These are phyloP conservation scores for Nannoperca australis DNA, from an alignment of 2,797 vertebrate genomes.

Conservation along the genomic window DNA sequence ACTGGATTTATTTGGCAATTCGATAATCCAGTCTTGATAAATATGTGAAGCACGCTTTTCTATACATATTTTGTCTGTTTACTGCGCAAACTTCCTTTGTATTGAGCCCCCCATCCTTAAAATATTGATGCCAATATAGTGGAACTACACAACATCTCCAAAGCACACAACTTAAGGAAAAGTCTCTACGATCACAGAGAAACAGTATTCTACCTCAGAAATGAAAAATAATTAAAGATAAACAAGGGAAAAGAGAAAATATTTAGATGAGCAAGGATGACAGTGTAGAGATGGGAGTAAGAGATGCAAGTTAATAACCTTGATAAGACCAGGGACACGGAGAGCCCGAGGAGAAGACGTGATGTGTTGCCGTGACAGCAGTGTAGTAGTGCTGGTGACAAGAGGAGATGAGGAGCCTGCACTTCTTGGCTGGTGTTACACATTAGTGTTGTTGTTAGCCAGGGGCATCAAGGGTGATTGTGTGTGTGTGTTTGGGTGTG, in stretches of 20 bases:
- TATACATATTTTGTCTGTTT: not conserved
- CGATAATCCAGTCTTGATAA: not conserved
- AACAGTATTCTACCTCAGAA: conserved; percentile 10
- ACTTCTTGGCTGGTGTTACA: conserved; percentile 72
- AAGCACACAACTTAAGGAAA: not conserved
- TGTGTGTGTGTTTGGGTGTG: conserved; percentile 25
- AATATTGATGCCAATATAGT: not conserved
- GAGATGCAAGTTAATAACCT: conserved; percentile 76
- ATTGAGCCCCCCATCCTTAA: conserved; percentile 4
- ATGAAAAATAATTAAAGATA: conserved; percentile 37
- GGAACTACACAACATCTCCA: conserved; percentile 6
- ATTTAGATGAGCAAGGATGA: conserved; percentile 52
- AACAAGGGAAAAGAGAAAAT: conserved; percentile 33
- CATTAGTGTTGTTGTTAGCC: conserved; percentile 76
- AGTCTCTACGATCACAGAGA: not conserved
- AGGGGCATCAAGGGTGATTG: conserved; percentile 68
- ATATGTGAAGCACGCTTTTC: not conserved
- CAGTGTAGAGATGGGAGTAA: conserved; percentile 51
- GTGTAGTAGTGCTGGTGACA: conserved; percentile 67
- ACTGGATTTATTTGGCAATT: conserved; percentile 26
- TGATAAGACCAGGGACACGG: conserved; percentile 73
- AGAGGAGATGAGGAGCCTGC: conserved; percentile 66
- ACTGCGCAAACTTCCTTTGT: not conserved
- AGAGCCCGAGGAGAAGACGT: conserved; percentile 61
- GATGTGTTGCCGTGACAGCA: conserved; percentile 69